These are phyloP conservation scores for Thalassarche chlororhynchos DNA, from an alignment of 2,113 vertebrate genomes.

Conservation along the genomic window DNA sequence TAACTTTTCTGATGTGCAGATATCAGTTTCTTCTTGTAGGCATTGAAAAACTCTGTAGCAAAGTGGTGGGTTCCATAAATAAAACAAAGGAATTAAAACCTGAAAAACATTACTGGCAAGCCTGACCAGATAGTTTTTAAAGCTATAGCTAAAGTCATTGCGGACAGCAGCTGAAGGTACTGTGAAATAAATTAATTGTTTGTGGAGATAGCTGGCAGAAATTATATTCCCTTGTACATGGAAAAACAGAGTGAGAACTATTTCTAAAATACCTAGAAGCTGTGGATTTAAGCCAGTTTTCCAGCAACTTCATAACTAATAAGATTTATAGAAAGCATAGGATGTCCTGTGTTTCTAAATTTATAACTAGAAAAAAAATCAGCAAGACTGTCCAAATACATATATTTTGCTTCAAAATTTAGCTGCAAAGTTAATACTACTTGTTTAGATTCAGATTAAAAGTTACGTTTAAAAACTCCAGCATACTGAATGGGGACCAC, in stretches of 20 bases:
- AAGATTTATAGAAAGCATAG: constrained; percentile 38
- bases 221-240: not conserved
- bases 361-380: not conserved
- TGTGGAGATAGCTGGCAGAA: not conserved
- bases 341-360: constrained; percentile 15
- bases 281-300: constrained; percentile 29
- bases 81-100: not conserved
- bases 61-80: not conserved
- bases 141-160: not conserved
- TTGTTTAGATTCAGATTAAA: not conserved
- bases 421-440: not conserved
- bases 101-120: not conserved
- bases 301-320: constrained; percentile 13
- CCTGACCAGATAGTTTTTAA: not conserved
- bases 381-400: not conserved
- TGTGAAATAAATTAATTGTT: constrained; percentile 26
- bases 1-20: not conserved
- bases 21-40: not conserved
- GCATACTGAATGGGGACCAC: not conserved
- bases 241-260: constrained; percentile 15
- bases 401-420: not conserved
- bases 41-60: not conserved
- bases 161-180: not conserved
- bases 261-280: not conserved
- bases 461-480: not conserved